These are phyloP conservation scores for Paratrypauchen microcephalus DNA, from an alignment of 2,797 vertebrate species.

Conservation along the genomic window DNA sequence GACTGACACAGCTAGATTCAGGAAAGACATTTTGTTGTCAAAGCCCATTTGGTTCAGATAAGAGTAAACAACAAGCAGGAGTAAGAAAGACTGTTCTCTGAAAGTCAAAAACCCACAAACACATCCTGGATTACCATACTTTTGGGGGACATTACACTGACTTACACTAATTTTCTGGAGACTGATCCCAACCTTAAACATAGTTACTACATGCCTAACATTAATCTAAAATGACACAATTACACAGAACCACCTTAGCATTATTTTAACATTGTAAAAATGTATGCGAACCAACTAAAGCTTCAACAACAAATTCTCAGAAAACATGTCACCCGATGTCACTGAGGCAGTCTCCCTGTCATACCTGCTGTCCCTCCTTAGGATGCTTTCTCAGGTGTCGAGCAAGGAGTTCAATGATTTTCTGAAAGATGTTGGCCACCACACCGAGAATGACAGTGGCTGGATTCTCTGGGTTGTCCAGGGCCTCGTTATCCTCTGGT, in stretches of 20 bases:
- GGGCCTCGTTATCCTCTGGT: conserved; percentile 48
- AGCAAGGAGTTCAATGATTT: conserved; percentile 84
- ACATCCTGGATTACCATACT: too few species aligned
- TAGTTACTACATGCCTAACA: too few species aligned
- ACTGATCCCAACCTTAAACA: too few species aligned
- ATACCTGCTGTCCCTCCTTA: conserved; percentile 84
- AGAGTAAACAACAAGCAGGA: too few species aligned
- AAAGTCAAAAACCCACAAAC: too few species aligned
- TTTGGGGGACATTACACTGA: too few species aligned
- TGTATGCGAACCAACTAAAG: not conserved
- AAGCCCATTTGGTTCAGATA: too few species aligned
- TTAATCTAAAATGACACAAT: too few species aligned
- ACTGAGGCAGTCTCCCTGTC: not conserved
- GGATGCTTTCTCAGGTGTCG: conserved; percentile 75
- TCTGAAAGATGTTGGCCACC: conserved; percentile 88
- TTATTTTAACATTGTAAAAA: not conserved
- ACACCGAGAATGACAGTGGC: conserved; percentile 64
- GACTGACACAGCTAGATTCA: conserved; percentile 80
- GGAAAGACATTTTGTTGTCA: not conserved
- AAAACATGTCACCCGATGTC: not conserved
- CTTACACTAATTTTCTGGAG: too few species aligned
- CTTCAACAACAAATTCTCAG: not conserved
- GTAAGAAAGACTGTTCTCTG: too few species aligned
- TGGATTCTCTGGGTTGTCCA: conserved; percentile 52
- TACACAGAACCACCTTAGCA: not conserved